Evolutionary conservation across 2,113 vertebrate species (phyloP), one percentile per base, ranked within the genome.

Genomic region (Corythaeola cristata): DNA sequence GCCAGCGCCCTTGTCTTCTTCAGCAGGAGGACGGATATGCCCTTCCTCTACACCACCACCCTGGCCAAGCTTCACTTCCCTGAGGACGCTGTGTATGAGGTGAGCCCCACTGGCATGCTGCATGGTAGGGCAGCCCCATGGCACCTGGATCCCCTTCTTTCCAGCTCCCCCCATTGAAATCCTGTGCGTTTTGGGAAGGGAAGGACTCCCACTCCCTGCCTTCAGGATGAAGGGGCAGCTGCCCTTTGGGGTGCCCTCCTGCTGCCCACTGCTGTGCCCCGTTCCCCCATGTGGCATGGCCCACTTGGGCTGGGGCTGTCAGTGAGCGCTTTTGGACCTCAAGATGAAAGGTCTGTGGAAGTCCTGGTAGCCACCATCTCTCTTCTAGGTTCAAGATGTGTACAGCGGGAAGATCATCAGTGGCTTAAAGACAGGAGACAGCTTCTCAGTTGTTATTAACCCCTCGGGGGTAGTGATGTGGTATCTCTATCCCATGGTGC

Each of bases 401-500:
- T 99, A 98, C 63, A 96, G 94, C 0, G 97, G 96, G 19, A 94
- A 97, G 55, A 35, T 92, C 39, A 85, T 97, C 21, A 73, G 94
- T 1, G 37, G 53, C 14, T 96, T 99, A 77, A 98, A 95, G 53
- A 93, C 97, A 10, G 94, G 95, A 58, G 97, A 98, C 62, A 97
- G 88, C 74, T 99, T 99, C 78, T 98, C 98, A 0, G 98, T 99
- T 24, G 79, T 97, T 5, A 96, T 99, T 91, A 99, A 99, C 96
- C 99, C 99, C 28, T 98, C 98, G 0, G 99, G 99, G 9, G 99
- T 99, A 78, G 99, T 99, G 91, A 99, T 99, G 99, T 99, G 99
- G 99, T 99, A 99, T 28, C 84, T 99, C 77, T 96, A 91, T 17
- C 99, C 99, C 8, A 33, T 9, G 18, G 66, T 59, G 24, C n/a